Evolutionary conservation across 2,888 invertebrate genomes (phyloP).

Genomic region (Lymantria dispar): DNA sequence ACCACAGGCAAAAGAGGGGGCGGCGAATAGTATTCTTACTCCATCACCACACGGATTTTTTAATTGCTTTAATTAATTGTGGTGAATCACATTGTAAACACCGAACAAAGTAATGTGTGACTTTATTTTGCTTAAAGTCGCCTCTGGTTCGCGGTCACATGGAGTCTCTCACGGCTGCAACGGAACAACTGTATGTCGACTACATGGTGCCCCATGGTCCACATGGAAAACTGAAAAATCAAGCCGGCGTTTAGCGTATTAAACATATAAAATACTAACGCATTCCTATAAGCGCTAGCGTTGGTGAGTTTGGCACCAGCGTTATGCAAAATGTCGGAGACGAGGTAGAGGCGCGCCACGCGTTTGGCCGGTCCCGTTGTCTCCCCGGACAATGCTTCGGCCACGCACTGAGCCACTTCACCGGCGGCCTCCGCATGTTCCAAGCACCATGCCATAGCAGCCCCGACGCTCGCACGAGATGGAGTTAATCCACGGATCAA

Average conservation of each 20-base stretch:
- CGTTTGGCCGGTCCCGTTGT: slow-evolving; percentile 93
- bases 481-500: slow-evolving; percentile 93
- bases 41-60: neutral
- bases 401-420: slow-evolving; percentile 95
- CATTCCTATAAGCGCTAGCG: slow-evolving; percentile 95
- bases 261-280: slow-evolving; percentile 80
- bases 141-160: too few species aligned
- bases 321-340: slow-evolving; percentile 98
- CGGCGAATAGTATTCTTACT: too few species aligned
- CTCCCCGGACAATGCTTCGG: slow-evolving; percentile 91
- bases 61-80: neutral
- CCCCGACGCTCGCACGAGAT: slow-evolving; percentile 91
- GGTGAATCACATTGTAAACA: too few species aligned
- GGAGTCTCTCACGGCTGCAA: too few species aligned
- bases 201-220: too few species aligned
- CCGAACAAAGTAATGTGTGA: too few species aligned
- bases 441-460: slow-evolving; percentile 99
- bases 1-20: neutral
- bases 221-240: neutral
- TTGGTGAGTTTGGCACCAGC: slow-evolving; percentile 98
- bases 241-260: slow-evolving; percentile 48
- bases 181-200: too few species aligned
- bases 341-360: slow-evolving; percentile 95
- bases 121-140: too few species aligned
- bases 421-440: slow-evolving; percentile 99